These are phyloP conservation scores for Syngnathoides biaculeatus DNA, from an alignment of 2,113 vertebrate genomes.

Conservation along the genomic window DNA sequence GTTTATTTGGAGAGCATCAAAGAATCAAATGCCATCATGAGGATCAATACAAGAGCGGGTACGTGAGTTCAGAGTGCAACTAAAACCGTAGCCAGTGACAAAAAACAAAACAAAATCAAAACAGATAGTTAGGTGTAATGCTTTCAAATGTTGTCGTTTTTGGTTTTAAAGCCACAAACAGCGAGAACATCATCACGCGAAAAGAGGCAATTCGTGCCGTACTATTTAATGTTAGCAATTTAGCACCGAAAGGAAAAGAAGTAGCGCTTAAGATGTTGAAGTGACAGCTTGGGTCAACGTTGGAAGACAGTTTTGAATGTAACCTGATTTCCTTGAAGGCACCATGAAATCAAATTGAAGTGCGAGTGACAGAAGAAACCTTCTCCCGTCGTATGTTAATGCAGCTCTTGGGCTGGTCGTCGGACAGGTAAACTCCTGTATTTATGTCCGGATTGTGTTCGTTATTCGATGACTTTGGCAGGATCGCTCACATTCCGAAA, in stretches of 20 bases:
- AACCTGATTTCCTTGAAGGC: conserved; percentile 41
- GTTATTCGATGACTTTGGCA: not conserved
- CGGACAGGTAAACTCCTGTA: accelerated
- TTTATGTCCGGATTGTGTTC: not conserved
- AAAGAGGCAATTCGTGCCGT: too few relatives aligned
- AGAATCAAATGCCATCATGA: too few relatives aligned
- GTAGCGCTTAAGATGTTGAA: not conserved
- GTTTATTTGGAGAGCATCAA: conserved; percentile 10
- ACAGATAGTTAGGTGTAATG: too few relatives aligned
- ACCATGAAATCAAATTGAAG: conserved; percentile 48
- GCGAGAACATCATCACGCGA: too few relatives aligned
- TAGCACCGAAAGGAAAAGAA: too few relatives aligned
- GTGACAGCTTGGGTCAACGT: not conserved
- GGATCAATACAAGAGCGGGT: too few relatives aligned
- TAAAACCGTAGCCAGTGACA: too few relatives aligned
- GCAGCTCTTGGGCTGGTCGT: not conserved
- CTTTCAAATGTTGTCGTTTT: too few relatives aligned
- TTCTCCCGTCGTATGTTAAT: not conserved
- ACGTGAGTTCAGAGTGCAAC: too few relatives aligned
- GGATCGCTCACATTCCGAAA: not conserved
- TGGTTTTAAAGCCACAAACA: too few relatives aligned
- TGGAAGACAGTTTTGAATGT: not conserved
- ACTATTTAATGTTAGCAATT: too few relatives aligned
- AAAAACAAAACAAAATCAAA: too few relatives aligned
- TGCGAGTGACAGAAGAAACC: conserved; percentile 34